Evolutionary conservation across 2,888 invertebrate species (phyloP), one percentile per base, ranked within the genome.

Genomic region (Nomada ruficornis): DNA sequence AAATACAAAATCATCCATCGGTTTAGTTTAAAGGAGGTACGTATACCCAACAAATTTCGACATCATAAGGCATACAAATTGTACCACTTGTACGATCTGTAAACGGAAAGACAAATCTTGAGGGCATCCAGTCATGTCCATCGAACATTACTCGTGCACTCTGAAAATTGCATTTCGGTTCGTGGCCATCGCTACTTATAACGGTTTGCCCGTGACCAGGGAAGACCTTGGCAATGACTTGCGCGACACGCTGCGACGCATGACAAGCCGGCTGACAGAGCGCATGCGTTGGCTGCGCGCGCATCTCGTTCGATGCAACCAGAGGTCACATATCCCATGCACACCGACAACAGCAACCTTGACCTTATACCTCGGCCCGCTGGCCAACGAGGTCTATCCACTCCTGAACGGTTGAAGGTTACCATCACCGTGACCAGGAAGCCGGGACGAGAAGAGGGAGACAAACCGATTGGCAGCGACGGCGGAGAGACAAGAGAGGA

Each of bases 221-320:
- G 80, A 84, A 82, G 90, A 91, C 92, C 92, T 92, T 92, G 92
- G 90, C 92, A 91, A 89, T 92, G 92, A 92, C 91, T 91, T 80
- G 82, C 67, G 68, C 85, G 77, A 78, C 74, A 80, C 75, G 74
- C 60, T 84, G 77, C 80, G 77, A 80, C 83, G 80, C 68, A 77
- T 76, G 69, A 59, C 65, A 80, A 70, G 73, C 78, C 84, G 86
- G 47, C 79, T 87, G 88, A 86, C 86, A 86, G 73, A 87, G 91
- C 92, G 91, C 91, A 91, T 84, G 90, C 72, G 82, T 29, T 52
- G 4, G 36, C 20, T 75, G 83, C 89, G 89, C 89, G 88, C 89
- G 89, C 89, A 88, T 70, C 77, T 80, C 90, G 90, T 87, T 89
- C 89, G 89, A 90, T 90, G 90, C 90, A 89, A 73, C 81, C 84